These are phyloP conservation scores for Pimpla rufipes DNA, from an alignment of 2,888 invertebrate genomes.

Conservation along the genomic window DNA sequence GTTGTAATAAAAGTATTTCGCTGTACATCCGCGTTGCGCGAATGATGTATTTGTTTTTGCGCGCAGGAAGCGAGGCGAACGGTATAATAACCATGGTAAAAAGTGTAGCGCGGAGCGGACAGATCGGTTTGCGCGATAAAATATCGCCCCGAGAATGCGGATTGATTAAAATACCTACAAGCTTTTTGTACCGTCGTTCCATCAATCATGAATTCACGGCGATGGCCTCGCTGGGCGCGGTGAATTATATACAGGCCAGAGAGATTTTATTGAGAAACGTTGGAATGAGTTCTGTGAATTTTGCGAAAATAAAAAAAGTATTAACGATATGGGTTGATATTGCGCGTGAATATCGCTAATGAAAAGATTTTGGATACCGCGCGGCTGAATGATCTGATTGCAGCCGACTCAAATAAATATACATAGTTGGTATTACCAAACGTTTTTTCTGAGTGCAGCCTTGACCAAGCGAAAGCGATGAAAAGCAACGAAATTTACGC, in stretches of 20 bases:
- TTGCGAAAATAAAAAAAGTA: not conserved
- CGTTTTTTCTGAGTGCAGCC: no score
- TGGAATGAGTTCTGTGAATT: not conserved
- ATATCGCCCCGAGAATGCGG: not conserved
- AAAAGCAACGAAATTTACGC: not conserved
- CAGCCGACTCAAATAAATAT: no score
- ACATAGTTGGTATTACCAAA: no score
- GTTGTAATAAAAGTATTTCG: conserved; percentile 37
- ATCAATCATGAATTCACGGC: conserved; percentile 6
- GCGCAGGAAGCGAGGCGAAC: not conserved
- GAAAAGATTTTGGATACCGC: not conserved
- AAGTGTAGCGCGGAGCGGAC: not conserved
- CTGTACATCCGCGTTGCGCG: not conserved
- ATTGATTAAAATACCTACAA: conserved; percentile 5
- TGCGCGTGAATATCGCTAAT: not conserved
- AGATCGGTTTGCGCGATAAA: not conserved
- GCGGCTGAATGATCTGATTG: not conserved
- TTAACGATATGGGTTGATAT: not conserved
- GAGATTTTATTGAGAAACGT: not conserved
- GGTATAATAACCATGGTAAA: not conserved
- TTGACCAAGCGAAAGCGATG: not conserved
- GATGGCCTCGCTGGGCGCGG: not conserved
- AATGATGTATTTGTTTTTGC: conserved; percentile 2
- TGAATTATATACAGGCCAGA: not conserved
- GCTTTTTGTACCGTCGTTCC: not conserved